These are phyloP conservation scores for Onychomys leucogaster DNA, from an alignment of 2,797 vertebrate genomes.

Conservation along the genomic window DNA sequence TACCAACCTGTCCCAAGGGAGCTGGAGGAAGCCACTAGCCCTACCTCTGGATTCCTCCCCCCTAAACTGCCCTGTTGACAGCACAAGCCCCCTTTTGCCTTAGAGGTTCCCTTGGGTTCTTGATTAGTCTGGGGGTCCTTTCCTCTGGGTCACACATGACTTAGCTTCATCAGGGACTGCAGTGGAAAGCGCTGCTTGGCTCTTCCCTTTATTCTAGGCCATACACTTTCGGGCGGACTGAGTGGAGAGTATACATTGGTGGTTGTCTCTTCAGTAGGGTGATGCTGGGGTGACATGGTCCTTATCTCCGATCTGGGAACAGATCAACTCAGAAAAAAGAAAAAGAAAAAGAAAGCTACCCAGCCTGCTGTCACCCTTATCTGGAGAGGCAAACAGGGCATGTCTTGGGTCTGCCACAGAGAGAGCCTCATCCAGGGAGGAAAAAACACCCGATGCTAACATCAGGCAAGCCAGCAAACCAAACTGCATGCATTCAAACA, in stretches of 20 bases:
- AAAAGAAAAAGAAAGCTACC: slow-evolving; percentile 46
- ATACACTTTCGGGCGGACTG: background rate
- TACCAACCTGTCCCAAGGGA: background rate
- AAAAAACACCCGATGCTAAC: background rate
- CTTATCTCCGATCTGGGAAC: slow-evolving; percentile 8
- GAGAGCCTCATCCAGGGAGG: fast-evolving
- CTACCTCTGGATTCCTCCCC: background rate
- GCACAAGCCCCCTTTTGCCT: background rate
- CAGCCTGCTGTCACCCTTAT: slow-evolving; percentile 47
- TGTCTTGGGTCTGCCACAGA: background rate
- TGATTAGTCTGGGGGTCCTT: background rate
- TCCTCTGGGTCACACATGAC: background rate
- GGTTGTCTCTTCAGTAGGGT: slow-evolving; percentile 28
- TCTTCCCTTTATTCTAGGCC: background rate
- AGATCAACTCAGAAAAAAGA: slow-evolving; percentile 33
- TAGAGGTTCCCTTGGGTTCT: background rate
- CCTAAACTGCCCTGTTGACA: background rate
- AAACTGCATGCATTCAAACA: background rate
- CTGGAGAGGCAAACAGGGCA: background rate
- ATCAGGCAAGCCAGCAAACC: background rate
- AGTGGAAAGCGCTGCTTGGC: background rate
- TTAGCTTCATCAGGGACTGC: background rate
- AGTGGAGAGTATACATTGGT: background rate
- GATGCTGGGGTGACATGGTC: background rate
- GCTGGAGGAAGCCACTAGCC: background rate